phyloP scores from a whole-genome alignment of 2,797 vertebrate genomes.

The Tachyglossus aculeatus region DNA sequence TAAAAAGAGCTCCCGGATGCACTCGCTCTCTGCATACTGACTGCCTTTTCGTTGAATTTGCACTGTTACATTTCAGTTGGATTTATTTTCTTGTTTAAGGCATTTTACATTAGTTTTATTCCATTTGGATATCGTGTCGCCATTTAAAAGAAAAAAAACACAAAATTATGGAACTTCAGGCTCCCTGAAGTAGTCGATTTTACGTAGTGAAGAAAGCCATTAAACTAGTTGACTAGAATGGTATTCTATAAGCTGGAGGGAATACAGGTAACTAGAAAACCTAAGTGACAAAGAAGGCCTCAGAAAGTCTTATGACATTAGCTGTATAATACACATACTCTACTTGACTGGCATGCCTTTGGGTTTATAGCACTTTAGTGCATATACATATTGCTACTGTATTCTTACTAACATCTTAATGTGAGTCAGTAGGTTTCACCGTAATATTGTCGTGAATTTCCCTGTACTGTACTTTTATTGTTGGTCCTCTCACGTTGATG shows the following conservation, averaged over 20 bases:
- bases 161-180: conserved; percentile 69
- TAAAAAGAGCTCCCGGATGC: conserved; percentile 66
- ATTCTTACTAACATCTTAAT: conserved; percentile 70
- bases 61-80: conserved; percentile 67
- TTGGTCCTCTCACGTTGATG: conserved; percentile 82
- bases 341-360: conserved; percentile 87
- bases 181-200: conserved; percentile 68
- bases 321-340: conserved; percentile 78
- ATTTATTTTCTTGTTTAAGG: conserved; percentile 58
- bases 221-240: conserved; percentile 65
- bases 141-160: conserved; percentile 50
- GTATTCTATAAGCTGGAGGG: conserved; percentile 65
- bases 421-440: conserved; percentile 72
- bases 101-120: conserved; percentile 73
- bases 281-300: conserved; percentile 58
- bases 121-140: conserved; percentile 67
- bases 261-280: conserved; percentile 57
- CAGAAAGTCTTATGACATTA: conserved; percentile 79
- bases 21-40: conserved; percentile 63
- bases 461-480: conserved; percentile 81
- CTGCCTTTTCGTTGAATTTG: conserved; percentile 76
- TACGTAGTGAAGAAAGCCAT: conserved; percentile 70
- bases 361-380: conserved; percentile 91
- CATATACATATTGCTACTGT: conserved; percentile 89
- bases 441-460: conserved; percentile 75